Conservation (phyloP, 2,797 vertebrate genomes). For the Coracias cyanogaster region DNA sequence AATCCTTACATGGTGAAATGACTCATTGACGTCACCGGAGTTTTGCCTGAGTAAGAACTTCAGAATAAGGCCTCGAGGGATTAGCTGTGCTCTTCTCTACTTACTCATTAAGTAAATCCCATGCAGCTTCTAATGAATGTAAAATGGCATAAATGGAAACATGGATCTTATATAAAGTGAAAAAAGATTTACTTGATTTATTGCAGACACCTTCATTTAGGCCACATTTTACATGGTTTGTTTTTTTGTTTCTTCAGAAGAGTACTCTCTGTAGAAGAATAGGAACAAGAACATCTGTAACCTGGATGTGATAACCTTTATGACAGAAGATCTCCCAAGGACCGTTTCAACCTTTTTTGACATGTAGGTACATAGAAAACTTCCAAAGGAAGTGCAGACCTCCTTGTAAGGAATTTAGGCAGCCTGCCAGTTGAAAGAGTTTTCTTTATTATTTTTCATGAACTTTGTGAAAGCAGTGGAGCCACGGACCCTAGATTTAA, state of each 20-base stretch:
- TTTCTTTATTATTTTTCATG: not conserved
- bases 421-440: not conserved
- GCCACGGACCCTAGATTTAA: not conserved
- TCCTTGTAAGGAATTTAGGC: not conserved
- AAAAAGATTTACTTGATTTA: slow-evolving; percentile 3
- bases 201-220: not conserved
- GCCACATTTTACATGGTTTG: not conserved
- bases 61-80: not conserved
- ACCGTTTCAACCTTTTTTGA: not conserved
- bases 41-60: not conserved
- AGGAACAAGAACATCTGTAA: not conserved
- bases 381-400: not conserved
- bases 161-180: not conserved
- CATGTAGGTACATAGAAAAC: not conserved
- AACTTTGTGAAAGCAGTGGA: not conserved
- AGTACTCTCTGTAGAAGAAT: not conserved
- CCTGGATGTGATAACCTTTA: not conserved
- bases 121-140: not conserved
- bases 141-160: not conserved
- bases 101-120: slow-evolving; percentile 6
- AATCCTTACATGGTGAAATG: slow-evolving; percentile 1
- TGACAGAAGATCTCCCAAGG: not conserved
- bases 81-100: slow-evolving; percentile 44
- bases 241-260: not conserved
- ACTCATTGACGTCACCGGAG: not conserved